Base-by-base conservation (phyloP, 2,888 invertebrate genomes). In the Trissolcus brochymenae region DNA sequence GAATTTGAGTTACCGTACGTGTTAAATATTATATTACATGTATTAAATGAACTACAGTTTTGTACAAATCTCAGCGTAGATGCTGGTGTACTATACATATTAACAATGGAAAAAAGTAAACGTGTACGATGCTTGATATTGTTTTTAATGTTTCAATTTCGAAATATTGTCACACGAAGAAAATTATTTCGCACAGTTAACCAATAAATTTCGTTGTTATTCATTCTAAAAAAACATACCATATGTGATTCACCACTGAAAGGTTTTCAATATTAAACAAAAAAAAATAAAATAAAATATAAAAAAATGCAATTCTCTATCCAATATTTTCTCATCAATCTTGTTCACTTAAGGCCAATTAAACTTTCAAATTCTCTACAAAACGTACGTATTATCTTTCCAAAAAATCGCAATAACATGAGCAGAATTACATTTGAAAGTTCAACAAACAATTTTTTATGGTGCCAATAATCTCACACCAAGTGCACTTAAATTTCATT, bases 11-110 rank as follows among this genome's bases (percentile, higher is more conserved):
- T 76, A 76, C 72, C 50, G 57, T 72, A 72, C 66, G 72, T 67
- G 67, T 62, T 74, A 66, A 57, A 49, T 64, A 67, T 40, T 76
- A 68, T 66, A 43, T 76, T 76, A 76, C 75, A 70, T 61, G 76
- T 76, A 76, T 70, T 66, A 61, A 54, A 76, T 70, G 57, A 76
- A 76, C 67, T 76, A 76, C 71, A 70, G 55, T 76, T 65, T 70
- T 64, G 75, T 75, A 74, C 74, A 65, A 70, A 76, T 76, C 51
- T 54, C 75, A 68, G 57, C 75, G 40, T 67, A 29, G 54, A 68
- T 53, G 57, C 64, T 21, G 29, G 25, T 54, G 53, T 68, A 68
- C 17, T 75, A 64, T 68, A 53, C 75, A 64, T 65, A 65, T 70
- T 76, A 60, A 76, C 76, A 76, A 66, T 76, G 43, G 53, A 6